Evolutionary conservation across 1,140 invertebrate genomes (phyloP).

Genomic region (Brachionus rotundiformis): DNA sequence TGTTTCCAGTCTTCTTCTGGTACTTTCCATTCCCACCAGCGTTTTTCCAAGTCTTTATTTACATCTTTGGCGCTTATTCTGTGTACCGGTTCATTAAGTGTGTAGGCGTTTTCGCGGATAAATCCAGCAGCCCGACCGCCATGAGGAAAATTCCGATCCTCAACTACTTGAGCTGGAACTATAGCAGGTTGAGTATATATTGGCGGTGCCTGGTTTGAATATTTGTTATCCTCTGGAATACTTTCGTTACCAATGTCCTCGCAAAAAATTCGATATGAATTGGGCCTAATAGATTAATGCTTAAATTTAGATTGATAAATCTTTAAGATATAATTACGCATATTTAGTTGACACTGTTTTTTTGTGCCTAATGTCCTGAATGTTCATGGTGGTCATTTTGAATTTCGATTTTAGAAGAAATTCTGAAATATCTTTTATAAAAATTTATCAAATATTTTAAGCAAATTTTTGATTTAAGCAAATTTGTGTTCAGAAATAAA

Average conservation of each 20-base stretch:
- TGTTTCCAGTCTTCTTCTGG: background rate
- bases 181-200: slow-evolving; percentile 42
- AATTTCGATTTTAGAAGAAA: background rate
- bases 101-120: slow-evolving; percentile 46
- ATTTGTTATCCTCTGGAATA: background rate
- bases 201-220: slow-evolving; percentile 1
- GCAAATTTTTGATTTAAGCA: background rate
- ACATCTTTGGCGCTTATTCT: slow-evolving; percentile 43
- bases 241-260: slow-evolving; percentile 32
- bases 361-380: slow-evolving; percentile 43
- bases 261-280: slow-evolving; percentile 44
- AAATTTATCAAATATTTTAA: no score
- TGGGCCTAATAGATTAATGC: slow-evolving; percentile 18
- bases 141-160: slow-evolving; percentile 22
- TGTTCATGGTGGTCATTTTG: slow-evolving; percentile 50
- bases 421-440: no score
- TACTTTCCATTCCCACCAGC: slow-evolving; percentile 49
- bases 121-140: slow-evolving; percentile 15
- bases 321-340: background rate
- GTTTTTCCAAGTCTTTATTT: slow-evolving; percentile 34
- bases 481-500: background rate
- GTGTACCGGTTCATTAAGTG: slow-evolving; percentile 32
- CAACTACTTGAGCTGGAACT: slow-evolving; percentile 40
- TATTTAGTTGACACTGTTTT: slow-evolving; percentile 27
- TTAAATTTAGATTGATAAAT: background rate